Conservation (phyloP, 2,113 vertebrate genomes). For the Saimiri boliviensis region DNA sequence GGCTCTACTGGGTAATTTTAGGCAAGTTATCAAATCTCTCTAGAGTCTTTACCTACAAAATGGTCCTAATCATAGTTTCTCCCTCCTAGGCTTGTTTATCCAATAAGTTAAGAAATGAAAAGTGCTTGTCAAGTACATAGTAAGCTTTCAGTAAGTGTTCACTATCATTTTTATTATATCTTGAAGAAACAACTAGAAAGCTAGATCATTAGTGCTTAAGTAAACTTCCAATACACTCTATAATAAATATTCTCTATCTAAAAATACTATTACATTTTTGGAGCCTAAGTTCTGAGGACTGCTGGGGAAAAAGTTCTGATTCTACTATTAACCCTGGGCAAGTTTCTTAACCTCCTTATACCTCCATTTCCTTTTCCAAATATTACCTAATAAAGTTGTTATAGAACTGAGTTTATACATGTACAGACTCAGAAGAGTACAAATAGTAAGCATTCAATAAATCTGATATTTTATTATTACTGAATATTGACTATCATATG, state of each 20-base stretch:
- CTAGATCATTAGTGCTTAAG: background rate
- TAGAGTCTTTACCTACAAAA: background rate
- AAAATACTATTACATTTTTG: background rate
- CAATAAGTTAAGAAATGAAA: background rate
- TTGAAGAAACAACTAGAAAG: background rate
- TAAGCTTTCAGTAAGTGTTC: background rate
- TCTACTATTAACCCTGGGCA: background rate
- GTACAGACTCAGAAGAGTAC: background rate
- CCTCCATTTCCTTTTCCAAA: background rate
- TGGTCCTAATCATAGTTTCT: background rate
- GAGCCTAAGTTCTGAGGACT: background rate
- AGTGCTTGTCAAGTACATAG: background rate
- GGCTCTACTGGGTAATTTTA: background rate
- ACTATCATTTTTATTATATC: background rate
- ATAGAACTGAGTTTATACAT: background rate
- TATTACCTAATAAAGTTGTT: background rate
- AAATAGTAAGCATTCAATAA: slow-evolving; percentile 9
- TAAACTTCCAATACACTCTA: background rate
- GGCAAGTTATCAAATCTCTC: background rate
- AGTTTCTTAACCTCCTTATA: background rate
- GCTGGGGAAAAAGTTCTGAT: background rate
- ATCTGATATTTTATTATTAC: background rate
- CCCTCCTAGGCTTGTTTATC: background rate
- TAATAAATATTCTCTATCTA: background rate
- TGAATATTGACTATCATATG: background rate